Evolutionary conservation across 2,113 vertebrate species (phyloP).

Genomic region (Regulus satrapa): DNA sequence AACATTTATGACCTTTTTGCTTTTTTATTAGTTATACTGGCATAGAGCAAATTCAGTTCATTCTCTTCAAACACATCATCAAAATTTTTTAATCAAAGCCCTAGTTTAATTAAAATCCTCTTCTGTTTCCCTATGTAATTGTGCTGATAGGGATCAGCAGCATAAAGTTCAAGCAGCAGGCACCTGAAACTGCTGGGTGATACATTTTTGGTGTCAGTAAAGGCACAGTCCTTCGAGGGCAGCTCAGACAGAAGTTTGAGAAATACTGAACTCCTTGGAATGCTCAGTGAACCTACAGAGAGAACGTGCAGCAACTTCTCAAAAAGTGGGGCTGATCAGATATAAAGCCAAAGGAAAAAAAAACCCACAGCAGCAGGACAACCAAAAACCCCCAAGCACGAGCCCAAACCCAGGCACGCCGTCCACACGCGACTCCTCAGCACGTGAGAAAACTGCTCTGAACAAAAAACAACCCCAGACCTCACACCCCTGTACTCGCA

Average conservation of each 20-base stretch:
- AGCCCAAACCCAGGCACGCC: not conserved
- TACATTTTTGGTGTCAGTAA: not conserved
- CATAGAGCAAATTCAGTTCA: not conserved
- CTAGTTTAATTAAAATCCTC: not conserved
- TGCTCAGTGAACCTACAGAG: not conserved
- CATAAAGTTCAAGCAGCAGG: not conserved
- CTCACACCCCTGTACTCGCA: not conserved
- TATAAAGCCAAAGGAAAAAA: not conserved
- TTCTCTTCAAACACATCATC: not conserved
- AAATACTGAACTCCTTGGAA: not conserved
- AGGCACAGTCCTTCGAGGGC: not conserved
- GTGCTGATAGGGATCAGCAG: not conserved
- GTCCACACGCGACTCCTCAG: not conserved
- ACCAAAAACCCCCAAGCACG: fast-evolving
- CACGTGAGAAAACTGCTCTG: not conserved
- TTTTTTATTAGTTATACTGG: not conserved
- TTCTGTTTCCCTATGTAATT: not conserved
- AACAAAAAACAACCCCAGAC: not conserved
- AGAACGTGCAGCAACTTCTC: not conserved
- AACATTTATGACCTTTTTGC: not conserved
- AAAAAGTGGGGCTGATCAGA: not conserved
- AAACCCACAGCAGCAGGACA: not conserved
- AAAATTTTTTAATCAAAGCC: not conserved
- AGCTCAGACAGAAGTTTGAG: not conserved
- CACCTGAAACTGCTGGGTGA: not conserved